phyloP scores from a whole-genome alignment of 1,140 invertebrate genomes.

The Diabrotica virgifera region DNA sequence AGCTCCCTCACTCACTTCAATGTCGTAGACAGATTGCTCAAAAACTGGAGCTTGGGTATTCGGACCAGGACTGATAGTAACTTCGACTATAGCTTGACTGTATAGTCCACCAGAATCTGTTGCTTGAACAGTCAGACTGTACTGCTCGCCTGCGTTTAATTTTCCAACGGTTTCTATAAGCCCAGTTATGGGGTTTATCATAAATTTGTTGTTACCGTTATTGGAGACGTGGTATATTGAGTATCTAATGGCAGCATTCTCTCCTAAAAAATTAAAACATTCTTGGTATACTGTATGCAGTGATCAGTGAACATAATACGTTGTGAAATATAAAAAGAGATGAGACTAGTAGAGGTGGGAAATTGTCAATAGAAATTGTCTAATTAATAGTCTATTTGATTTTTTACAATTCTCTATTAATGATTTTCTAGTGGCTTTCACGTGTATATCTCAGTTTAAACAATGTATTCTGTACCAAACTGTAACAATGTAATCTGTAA shows the following conservation, averaged over 20 bases:
- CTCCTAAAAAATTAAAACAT: slow-evolving; percentile 29
- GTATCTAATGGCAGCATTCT: slow-evolving; percentile 78
- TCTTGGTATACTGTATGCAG: no score
- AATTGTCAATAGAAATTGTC: no score
- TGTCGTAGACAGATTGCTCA: slow-evolving; percentile 74
- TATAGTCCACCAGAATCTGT: slow-evolving; percentile 67
- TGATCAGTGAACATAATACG: no score
- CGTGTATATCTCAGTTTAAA: no score
- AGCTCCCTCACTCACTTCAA: slow-evolving; percentile 83
- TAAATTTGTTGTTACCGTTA: slow-evolving; percentile 81
- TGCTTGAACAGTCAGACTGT: slow-evolving; percentile 82
- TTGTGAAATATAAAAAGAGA: no score
- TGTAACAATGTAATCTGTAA: no score
- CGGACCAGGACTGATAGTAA: slow-evolving; percentile 76
- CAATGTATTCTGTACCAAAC: no score
- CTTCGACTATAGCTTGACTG: slow-evolving; percentile 80
- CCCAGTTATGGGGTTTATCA: slow-evolving; percentile 76
- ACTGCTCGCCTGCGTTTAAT: slow-evolving; percentile 80
- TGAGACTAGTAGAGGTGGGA: no score
- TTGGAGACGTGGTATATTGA: slow-evolving; percentile 84
- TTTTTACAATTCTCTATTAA: no score
- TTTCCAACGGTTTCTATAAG: slow-evolving; percentile 73
- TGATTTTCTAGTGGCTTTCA: no score
- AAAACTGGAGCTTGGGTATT: slow-evolving; percentile 83
- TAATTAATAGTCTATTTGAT: no score